phyloP scores from a whole-genome alignment of 2,888 invertebrate genomes.

The Biston betularia region DNA sequence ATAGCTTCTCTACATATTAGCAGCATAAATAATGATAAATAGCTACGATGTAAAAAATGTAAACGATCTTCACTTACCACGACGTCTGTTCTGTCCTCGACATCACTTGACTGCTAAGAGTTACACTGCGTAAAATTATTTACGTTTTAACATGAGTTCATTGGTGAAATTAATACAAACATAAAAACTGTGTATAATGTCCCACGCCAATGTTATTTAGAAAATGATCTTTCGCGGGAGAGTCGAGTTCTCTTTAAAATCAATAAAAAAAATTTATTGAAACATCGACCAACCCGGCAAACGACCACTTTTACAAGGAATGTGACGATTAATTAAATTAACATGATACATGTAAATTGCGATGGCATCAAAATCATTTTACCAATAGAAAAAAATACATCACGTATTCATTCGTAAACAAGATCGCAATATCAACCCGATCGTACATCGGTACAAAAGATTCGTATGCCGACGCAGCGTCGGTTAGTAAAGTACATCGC shows the following conservation, averaged over 20 bases:
- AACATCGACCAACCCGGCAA: constrained; percentile 43
- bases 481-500: constrained; percentile 35
- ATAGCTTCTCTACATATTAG: constrained; percentile 41
- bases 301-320: constrained; percentile 64
- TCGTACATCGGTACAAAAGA: constrained; percentile 6
- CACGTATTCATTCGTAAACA: too few relatives aligned
- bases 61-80: constrained; percentile 42
- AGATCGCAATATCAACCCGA: not conserved
- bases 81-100: constrained; percentile 28
- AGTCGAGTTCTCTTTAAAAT: not conserved
- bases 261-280: not conserved
- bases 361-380: constrained; percentile 57
- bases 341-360: constrained; percentile 54
- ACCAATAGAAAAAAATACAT: not conserved
- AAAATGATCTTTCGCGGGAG: constrained; percentile 40
- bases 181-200: constrained; percentile 44
- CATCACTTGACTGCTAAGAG: constrained; percentile 48
- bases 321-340: constrained; percentile 54
- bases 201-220: constrained; percentile 45
- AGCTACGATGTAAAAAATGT: constrained; percentile 35
- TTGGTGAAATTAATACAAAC: constrained; percentile 45
- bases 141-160: constrained; percentile 44
- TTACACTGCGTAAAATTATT: constrained; percentile 48
- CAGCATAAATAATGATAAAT: constrained; percentile 37
- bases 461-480: constrained; percentile 33